phyloP scores from a whole-genome alignment of 1,140 invertebrate species.

The Argopecten irradians region DNA sequence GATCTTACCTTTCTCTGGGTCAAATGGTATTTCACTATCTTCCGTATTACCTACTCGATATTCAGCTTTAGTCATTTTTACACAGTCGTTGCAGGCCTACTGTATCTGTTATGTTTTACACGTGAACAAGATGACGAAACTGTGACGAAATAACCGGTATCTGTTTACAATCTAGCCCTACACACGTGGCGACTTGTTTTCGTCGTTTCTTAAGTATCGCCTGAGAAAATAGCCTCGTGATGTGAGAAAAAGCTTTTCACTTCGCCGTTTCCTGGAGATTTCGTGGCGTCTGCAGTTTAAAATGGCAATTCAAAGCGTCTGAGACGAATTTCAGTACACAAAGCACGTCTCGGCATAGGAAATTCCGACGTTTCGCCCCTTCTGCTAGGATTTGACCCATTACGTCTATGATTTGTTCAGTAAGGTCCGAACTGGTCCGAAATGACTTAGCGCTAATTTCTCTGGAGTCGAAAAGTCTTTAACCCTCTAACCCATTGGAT shows the following conservation, averaged over 20 bases:
- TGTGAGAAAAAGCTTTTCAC: neutral
- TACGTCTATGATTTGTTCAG: too few species aligned
- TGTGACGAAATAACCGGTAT: neutral
- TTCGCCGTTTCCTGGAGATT: neutral
- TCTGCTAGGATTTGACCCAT: too few species aligned
- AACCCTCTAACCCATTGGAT: too few species aligned
- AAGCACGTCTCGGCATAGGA: neutral
- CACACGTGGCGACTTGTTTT: neutral
- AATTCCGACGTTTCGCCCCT: too few species aligned
- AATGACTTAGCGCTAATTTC: too few species aligned
- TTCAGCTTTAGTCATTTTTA: neutral
- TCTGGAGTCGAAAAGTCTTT: too few species aligned
- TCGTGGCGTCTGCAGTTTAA: neutral
- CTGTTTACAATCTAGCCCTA: neutral
- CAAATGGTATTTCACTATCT: neutral
- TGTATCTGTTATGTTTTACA: neutral
- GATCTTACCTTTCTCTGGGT: neutral
- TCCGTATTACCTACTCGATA: neutral
- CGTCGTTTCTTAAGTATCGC: neutral
- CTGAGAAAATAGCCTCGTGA: neutral
- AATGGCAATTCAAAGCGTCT: neutral
- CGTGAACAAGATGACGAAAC: conserved; percentile 1
- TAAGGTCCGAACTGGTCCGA: too few species aligned
- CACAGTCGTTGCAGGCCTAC: neutral
- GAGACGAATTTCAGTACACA: neutral